Conservation (phyloP, 2,888 invertebrate species). For the Bruchidius siliquastri region DNA sequence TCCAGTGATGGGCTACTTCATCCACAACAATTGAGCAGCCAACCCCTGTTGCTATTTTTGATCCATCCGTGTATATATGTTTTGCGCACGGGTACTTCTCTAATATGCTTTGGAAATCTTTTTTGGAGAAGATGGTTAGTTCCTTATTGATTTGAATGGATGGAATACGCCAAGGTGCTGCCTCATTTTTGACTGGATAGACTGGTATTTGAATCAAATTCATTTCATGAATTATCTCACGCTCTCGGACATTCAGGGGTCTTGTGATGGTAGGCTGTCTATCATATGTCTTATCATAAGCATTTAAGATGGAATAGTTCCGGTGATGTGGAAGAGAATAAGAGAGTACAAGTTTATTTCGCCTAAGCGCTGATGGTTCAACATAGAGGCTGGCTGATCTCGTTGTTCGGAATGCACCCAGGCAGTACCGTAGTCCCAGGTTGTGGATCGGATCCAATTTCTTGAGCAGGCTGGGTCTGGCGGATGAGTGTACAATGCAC, state of each 20-base stretch:
- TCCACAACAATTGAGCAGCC: too few species aligned
- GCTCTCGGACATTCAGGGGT: neutral
- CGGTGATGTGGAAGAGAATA: neutral
- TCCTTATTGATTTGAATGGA: too few species aligned
- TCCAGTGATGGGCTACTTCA: too few species aligned
- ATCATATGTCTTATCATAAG: neutral
- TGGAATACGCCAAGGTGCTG: too few species aligned
- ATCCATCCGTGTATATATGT: too few species aligned
- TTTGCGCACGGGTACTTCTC: too few species aligned
- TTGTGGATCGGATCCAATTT: slow-evolving; percentile 1
- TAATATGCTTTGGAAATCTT: too few species aligned
- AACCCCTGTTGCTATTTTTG: too few species aligned
- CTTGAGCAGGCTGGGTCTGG: neutral
- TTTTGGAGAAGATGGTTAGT: too few species aligned
- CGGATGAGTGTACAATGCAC: slow-evolving; percentile 3
- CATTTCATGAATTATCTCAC: neutral
- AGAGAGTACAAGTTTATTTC: neutral
- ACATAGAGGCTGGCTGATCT: neutral
- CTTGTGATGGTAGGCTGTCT: neutral
- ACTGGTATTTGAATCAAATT: too few species aligned
- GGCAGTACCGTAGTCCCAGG: neutral
- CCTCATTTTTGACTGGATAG: too few species aligned
- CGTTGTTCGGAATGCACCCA: slow-evolving; percentile 6
- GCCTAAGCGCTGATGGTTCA: neutral
- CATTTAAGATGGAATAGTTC: neutral